A percentile compares a stretch with the other conserved stretches of the same genome.
phyloP scores from a whole-genome alignment of 2,888 invertebrate genomes.

The Ectropis crepuscularia region DNA sequence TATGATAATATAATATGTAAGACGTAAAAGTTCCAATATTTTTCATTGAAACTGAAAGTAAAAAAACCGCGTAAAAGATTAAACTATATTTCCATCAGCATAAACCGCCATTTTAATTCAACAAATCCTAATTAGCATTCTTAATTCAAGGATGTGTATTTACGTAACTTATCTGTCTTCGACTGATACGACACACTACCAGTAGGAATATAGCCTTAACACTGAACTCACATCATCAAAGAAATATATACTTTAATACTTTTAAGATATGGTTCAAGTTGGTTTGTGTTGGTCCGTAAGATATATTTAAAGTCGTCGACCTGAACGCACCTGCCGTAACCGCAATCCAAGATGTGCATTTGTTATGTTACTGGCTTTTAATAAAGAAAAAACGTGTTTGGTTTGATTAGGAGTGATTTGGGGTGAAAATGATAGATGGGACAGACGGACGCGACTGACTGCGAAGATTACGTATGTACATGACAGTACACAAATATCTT shows the following conservation, averaged over 20 bases:
- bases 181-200: conserved; percentile 51
- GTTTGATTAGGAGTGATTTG: conserved; percentile 29
- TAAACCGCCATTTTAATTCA: conserved; percentile 10
- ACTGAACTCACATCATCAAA: conserved; percentile 37
- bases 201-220: conserved; percentile 51
- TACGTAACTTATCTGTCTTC: conserved; percentile 30
- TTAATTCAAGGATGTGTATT: conserved; percentile 27
- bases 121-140: conserved; percentile 26
- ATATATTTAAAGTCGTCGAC: conserved; percentile 66
- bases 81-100: not conserved
- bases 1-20: too few species aligned
- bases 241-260: conserved; percentile 26
- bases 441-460: conserved; percentile 5
- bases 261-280: conserved; percentile 35
- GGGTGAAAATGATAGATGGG: conserved; percentile 18
- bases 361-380: conserved; percentile 48
- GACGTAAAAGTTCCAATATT: not conserved
- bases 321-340: conserved; percentile 68
- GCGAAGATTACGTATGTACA: conserved; percentile 7
- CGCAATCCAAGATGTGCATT: conserved; percentile 61
- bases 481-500: not conserved
- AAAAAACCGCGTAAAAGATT: not conserved
- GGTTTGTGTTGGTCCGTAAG: conserved; percentile 40
- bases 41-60: not conserved
- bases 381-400: conserved; percentile 30